Evolutionary conservation across 1,140 invertebrate species (phyloP), one percentile per base, ranked within the genome.

Genomic region (Mycetomoellerius zeteki): DNA sequence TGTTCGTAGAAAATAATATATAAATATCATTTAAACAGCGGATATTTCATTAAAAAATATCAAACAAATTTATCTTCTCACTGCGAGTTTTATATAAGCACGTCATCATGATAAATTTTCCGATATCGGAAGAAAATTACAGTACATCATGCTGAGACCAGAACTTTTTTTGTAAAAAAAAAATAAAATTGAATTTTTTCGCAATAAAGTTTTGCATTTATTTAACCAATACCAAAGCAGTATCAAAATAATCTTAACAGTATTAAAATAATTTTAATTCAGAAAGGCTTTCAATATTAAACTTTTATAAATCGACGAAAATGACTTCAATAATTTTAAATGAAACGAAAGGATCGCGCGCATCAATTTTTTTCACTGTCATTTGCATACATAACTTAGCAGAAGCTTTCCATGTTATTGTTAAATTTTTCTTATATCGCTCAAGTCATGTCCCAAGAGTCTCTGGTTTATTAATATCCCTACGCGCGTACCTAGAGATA

Each of bases 391-490:
- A 47, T 50, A 24, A 78, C 43, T 71, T 50, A 69, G 50, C 73
- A 43, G 27, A 27, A 67, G 84, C 50, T 56, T 69, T 8, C 67
- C 30, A 19, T 52, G 54, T 76, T 64, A 71, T 85, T 43, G 30
- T n/a, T 43, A 54, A 65, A 43, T 47, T 78, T 43, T 86, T 80
- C 50, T 80, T 67, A 65, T 43, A 58, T 60, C 82, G 69, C 5
- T 82, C 65, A 37, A 80, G n/a, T 3, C 43, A 64, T 24, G 2
- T 67, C 62, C 37, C 3, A 16, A 43, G 24, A 54, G 27, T 67
- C 33, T 67, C 12, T 78, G 50, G 8, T 86, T 86, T 78, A 80
- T 86, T 86, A 80, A 86, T 67, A 33, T 50, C 50, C 33, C 27
- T 47, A 52, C 43, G 5, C 62, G 50, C 37, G 12, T 76, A 43